Evolutionary conservation across 2,113 vertebrate species (phyloP), one percentile per base, ranked within the genome.

Genomic region (human (Homo sapiens)): DNA sequence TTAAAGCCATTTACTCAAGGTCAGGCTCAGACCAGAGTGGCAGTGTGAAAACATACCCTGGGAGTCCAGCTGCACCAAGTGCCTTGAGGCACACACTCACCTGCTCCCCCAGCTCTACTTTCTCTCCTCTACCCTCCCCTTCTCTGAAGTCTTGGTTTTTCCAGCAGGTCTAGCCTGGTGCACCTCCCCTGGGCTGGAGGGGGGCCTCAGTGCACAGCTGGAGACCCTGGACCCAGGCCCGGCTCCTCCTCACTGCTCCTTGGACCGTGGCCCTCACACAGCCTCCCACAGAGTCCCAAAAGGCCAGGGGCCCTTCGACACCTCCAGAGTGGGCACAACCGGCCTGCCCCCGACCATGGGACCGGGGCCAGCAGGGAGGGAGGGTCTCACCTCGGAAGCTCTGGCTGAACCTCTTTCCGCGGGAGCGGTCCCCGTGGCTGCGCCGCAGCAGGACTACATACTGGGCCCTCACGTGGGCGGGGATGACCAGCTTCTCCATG

Each of bases 321-420:
- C 9, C 57, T 20, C 59, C 61, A 68, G 55, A 68, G 11, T 82
- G 48, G 79, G 23, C n/a, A 66, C 30, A 20, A 5, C 32, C 55
- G 3, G 30, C 17, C 55, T 16, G 8, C 18, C 20, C 23, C 17
- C 4, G 12, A 81, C 32, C 20, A 6, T 7, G 25, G 66, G 1
- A 30, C 59, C 20, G 22, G 18, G 40, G 3, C n/a, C 61, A 48
- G 20, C 17, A 38, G 52, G 75, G 79, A 32, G 27, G 23, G 16
- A 1, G 23, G n/a, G 25, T 7, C 96, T 98, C 85, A 98, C 97
- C 97, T 95, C 43, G 88, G 30, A 97, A 96, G 89, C 59, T 70
- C 93, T 95, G 97, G 83, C 97, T 97, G 93, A 96, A 97, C 92
- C 97, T 93, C 85, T 97, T 98, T 12, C 95, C 95, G 0, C 96